These are phyloP conservation scores for Copsychus sechellarum DNA, from an alignment of 2,113 vertebrate species.

Conservation along the genomic window DNA sequence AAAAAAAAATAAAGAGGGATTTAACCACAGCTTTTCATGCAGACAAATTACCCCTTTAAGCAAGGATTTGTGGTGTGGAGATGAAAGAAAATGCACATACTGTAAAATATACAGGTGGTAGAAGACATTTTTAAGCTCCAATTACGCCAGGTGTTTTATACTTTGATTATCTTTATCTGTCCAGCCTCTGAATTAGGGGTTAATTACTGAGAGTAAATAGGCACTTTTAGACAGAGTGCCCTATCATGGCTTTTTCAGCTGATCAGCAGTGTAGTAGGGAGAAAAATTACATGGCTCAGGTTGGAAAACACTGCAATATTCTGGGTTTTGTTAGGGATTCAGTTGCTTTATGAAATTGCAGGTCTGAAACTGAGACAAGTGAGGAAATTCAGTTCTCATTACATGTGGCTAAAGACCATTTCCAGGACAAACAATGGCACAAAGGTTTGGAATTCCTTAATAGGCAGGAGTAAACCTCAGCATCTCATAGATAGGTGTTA, in stretches of 20 bases:
- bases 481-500: background rate
- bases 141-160: constrained; percentile 47
- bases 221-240: constrained; percentile 31
- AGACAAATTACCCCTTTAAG: background rate
- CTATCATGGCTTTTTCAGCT: constrained; percentile 19
- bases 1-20: background rate
- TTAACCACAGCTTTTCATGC: background rate
- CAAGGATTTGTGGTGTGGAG: background rate
- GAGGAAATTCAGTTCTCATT: background rate
- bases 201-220: constrained; percentile 60
- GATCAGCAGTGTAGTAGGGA: constrained; percentile 1
- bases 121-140: constrained; percentile 43
- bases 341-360: background rate
- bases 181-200: constrained; percentile 56
- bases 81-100: constrained; percentile 37
- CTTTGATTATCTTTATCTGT: constrained; percentile 54
- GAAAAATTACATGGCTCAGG: background rate
- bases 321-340: background rate
- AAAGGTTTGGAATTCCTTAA: background rate
- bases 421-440: background rate
- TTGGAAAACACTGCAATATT: background rate
- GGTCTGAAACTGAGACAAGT: background rate
- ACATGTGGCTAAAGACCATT: background rate
- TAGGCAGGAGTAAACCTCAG: background rate
- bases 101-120: constrained; percentile 30